Percentiles rank a stretch among this genome's conserved stretches.
These are phyloP conservation scores for Anomalospiza imberbis DNA, from an alignment of 2,797 vertebrate species.

Conservation along the genomic window DNA sequence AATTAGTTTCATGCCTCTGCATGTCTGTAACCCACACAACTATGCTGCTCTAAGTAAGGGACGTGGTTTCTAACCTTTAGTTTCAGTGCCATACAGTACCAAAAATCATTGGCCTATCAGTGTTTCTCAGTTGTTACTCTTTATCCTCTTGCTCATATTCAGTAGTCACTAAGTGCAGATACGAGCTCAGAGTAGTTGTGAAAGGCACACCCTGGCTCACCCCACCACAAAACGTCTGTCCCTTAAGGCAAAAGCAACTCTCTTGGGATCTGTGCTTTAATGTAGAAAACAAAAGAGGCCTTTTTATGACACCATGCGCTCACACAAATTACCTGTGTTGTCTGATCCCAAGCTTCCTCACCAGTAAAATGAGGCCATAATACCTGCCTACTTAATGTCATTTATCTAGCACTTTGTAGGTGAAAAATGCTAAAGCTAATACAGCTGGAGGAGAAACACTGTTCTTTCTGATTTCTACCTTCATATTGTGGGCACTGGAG, in stretches of 20 bases:
- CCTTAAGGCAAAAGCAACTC: not conserved
- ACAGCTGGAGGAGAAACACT: not conserved
- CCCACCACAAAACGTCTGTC: not conserved
- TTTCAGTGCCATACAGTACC: not conserved
- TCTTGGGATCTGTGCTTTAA: not conserved
- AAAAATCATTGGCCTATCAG: not conserved
- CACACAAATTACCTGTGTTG: not conserved
- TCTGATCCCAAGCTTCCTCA: not conserved
- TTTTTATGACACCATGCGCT: not conserved
- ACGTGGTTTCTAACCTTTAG: not conserved
- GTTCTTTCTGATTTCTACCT: not conserved
- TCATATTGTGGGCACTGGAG: not conserved
- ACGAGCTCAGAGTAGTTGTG: not conserved
- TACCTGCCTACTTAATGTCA: not conserved
- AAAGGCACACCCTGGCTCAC: not conserved
- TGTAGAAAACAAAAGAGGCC: not conserved
- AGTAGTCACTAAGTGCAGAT: not conserved
- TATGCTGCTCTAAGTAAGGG: accelerated
- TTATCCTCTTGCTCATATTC: not conserved
- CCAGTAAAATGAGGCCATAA: not conserved
- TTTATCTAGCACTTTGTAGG: not conserved
- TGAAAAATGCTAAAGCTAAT: not conserved
- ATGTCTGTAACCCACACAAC: not conserved
- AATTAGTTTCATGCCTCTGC: not conserved
- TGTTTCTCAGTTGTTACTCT: not conserved